Percentiles rank a stretch among this genome's conserved stretches.
phyloP scores from a whole-genome alignment of 2,888 invertebrate species.

The Watsonalla cultraria region DNA sequence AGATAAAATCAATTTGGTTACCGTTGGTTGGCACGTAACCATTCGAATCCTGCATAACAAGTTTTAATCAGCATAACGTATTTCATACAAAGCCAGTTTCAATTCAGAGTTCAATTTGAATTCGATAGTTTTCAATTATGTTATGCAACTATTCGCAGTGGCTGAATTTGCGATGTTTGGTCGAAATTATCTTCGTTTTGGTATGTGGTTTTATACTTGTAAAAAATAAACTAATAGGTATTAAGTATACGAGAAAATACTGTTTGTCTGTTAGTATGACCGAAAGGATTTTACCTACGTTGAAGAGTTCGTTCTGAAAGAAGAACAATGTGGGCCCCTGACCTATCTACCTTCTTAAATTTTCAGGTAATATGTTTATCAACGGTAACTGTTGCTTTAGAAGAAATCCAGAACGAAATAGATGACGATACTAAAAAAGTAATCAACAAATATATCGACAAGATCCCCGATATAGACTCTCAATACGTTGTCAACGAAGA shows the following conservation, averaged over 20 bases:
- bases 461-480: slow-evolving; percentile 47
- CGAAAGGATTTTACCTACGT: no score
- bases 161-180: not conserved
- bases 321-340: no score
- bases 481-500: slow-evolving; percentile 51
- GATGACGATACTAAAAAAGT: slow-evolving; percentile 37
- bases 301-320: no score
- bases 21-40: slow-evolving; percentile 15
- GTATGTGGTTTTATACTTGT: slow-evolving; percentile 23
- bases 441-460: slow-evolving; percentile 41
- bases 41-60: slow-evolving; percentile 11
- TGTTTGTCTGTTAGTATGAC: not conserved
- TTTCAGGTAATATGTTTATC: slow-evolving; percentile 23
- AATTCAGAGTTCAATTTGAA: not conserved
- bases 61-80: slow-evolving; percentile 26
- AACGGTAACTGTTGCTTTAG: slow-evolving; percentile 23
- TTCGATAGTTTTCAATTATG: not conserved
- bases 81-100: not conserved
- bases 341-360: not conserved
- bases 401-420: slow-evolving; percentile 20
- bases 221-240: not conserved
- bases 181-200: slow-evolving; percentile 31
- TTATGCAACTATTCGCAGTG: not conserved
- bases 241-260: not conserved
- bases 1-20: slow-evolving; percentile 4